Evolutionary conservation across 2,113 vertebrate genomes (phyloP).

Genomic region (Scolopax mira): DNA sequence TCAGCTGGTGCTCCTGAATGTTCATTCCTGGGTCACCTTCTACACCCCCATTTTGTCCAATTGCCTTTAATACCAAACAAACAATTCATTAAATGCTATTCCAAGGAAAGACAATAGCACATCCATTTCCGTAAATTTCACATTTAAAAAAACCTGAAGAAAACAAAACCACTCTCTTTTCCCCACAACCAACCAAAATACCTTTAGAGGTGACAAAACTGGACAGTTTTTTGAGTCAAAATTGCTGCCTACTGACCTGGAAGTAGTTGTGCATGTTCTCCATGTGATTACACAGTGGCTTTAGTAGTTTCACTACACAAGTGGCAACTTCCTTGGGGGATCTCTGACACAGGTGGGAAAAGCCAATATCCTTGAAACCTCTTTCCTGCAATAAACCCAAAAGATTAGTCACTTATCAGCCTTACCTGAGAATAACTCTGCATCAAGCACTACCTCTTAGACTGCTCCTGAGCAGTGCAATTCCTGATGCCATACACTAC

Average conservation of each 20-base stretch:
- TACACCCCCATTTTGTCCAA: slow-evolving; percentile 75
- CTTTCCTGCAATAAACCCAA: slow-evolving; percentile 75
- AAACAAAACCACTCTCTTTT: not conserved
- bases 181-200: not conserved
- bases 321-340: slow-evolving; percentile 79
- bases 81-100: not conserved
- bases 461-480: not conserved
- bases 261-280: slow-evolving; percentile 97
- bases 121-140: not conserved
- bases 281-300: slow-evolving; percentile 88
- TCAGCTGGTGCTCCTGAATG: slow-evolving; percentile 80
- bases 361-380: slow-evolving; percentile 81
- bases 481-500: not conserved
- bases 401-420: not conserved
- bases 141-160: not conserved
- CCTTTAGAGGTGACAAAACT: not conserved
- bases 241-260: slow-evolving; percentile 77
- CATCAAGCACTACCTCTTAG: not conserved
- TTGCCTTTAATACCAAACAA: slow-evolving; percentile 69
- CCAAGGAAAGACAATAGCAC: not conserved
- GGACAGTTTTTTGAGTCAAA: not conserved
- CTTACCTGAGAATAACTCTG: not conserved
- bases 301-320: slow-evolving; percentile 79
- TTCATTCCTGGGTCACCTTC: slow-evolving; percentile 75
- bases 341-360: slow-evolving; percentile 89